Conservation (phyloP, 2,797 vertebrate genomes). For the Anomalospiza imberbis region DNA sequence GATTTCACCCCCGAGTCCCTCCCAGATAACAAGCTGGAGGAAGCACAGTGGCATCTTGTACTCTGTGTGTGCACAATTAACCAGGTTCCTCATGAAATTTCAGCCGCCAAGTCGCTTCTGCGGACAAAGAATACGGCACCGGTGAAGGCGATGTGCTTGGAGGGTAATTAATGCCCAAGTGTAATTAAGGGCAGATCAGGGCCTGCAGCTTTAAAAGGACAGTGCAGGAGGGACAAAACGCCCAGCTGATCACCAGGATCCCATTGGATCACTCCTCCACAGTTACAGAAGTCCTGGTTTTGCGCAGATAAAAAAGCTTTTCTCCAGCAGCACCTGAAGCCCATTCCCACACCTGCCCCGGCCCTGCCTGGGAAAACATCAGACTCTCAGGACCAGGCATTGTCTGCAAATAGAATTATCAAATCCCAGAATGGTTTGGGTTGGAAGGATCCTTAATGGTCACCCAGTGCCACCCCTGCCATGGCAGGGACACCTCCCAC, state of each 20-base stretch:
- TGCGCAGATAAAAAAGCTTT: not conserved
- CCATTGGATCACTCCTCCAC: accelerated
- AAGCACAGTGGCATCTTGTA: not conserved
- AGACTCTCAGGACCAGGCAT: accelerated
- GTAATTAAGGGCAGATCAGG: not conserved
- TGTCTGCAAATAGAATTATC: not conserved
- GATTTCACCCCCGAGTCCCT: not conserved
- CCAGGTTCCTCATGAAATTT: not conserved
- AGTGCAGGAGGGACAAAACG: not conserved
- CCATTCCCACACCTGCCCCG: accelerated
- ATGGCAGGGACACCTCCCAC: not conserved
- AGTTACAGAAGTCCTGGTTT: not conserved
- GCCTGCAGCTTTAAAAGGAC: not conserved
- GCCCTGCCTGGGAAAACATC: not conserved
- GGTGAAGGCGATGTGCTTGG: not conserved
- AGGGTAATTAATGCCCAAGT: not conserved
- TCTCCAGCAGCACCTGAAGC: not conserved
- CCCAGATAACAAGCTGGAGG: not conserved
- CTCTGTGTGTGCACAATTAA: not conserved
- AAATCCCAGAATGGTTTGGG: not conserved
- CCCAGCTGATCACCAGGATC: not conserved
- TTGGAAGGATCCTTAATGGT: accelerated
- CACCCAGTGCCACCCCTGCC: no score
- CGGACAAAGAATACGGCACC: accelerated
- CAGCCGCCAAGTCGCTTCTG: not conserved